Evolutionary conservation across 2,113 vertebrate species (phyloP).

Genomic region (Delphinus delphis): DNA sequence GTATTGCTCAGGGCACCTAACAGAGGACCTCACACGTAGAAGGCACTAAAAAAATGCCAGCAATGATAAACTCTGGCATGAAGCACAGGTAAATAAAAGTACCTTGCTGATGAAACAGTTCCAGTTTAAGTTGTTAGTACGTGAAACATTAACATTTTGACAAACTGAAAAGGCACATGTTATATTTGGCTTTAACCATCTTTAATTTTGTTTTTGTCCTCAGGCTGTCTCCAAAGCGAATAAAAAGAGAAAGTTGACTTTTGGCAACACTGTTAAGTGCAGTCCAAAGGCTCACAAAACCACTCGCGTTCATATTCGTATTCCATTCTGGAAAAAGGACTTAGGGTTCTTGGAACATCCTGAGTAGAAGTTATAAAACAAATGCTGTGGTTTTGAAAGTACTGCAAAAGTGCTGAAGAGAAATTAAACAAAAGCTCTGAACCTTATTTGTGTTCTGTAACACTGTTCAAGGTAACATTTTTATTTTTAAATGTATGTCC

Average conservation of each 20-base stretch:
- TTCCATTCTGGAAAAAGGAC: not conserved
- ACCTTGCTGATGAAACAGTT: not conserved
- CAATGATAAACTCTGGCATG: not conserved
- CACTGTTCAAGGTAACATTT: conserved; percentile 65
- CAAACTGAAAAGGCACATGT: not conserved
- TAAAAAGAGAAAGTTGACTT: not conserved
- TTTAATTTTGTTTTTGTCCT: conserved; percentile 10
- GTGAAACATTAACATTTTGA: not conserved
- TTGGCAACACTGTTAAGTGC: not conserved
- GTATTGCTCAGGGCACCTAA: not conserved
- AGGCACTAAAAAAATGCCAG: not conserved
- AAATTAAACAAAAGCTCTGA: conserved; percentile 64
- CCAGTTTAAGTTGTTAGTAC: not conserved
- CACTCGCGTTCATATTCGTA: not conserved
- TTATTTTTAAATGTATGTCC: conserved; percentile 66
- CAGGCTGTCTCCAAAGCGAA: not conserved
- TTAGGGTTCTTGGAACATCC: not conserved
- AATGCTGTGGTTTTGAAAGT: not conserved
- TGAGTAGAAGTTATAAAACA: not conserved
- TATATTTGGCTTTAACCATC: not conserved
- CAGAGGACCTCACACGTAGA: not conserved
- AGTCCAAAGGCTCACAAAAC: not conserved
- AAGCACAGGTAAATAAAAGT: not conserved
- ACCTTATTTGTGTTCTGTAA: conserved; percentile 51
- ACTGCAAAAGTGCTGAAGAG: not conserved